Evolutionary conservation across 2,797 vertebrate species (phyloP), one percentile per base, ranked within the genome.

Genomic region (Gastrophryne carolinensis): DNA sequence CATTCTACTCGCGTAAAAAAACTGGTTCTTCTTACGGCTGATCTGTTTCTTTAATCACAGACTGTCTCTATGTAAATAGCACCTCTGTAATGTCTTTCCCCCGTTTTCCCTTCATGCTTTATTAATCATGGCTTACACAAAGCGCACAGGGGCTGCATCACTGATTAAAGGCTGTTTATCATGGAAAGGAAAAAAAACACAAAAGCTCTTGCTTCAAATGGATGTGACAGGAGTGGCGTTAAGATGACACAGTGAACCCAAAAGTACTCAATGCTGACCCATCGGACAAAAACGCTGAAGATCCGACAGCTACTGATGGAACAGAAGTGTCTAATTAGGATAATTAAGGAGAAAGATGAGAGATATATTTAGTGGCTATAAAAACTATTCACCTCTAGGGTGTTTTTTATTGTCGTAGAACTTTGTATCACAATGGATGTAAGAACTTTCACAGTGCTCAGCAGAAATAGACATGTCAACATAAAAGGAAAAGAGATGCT

Each of bases 151-250:
- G 64, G n/a, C 47, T 27, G 29, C 64, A 53, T 67, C 27, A 37
- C 5, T 53, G 47, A 37, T 67, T 54, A 54, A 34, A 67, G 49
- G 49, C 35, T 67, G 64, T 67, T 67, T 67, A 67, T 53, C 32
- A 67, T 35, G 17, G 52, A 47, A 67, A 15, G n/a, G 37, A 35
- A 50, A 53, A 66, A 39, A 26, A 23, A 29, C 12, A 32, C 13
- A 2, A 15, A 67, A 49, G 64, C 64, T 53, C 13, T 67, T 27
- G 35, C 24, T 30, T 50, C 53, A 67, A 67, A 67, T 67, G 53
- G 37, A 53, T 21, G 17, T 4, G 64, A 67, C 64, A 67, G 64
- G 49, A 50, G 35, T 53, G 49, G 13, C 53, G 53, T 67, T 53
- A 67, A 67, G 64, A 67, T 67, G 49, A 30, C 32, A 37, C 30